phyloP scores from a whole-genome alignment of 2,797 vertebrate species.

The Clamator glandarius region DNA sequence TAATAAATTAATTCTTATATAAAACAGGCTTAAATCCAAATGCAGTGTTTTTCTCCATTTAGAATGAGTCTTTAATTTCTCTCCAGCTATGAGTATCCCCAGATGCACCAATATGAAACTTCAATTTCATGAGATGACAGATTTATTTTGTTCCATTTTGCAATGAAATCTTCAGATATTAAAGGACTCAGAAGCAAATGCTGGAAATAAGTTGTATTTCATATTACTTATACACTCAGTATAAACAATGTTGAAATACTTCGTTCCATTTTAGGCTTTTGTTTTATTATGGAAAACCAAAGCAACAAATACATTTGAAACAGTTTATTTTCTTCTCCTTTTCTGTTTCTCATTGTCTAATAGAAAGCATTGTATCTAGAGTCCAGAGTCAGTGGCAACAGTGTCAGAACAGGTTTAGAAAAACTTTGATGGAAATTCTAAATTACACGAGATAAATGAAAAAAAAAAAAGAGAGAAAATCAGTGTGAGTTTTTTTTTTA shows the following conservation, averaged over 20 bases:
- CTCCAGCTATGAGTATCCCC: neutral
- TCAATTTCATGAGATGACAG: constrained; percentile 7
- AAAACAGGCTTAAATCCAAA: neutral
- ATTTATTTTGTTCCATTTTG: constrained; percentile 19
- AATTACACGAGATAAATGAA: neutral
- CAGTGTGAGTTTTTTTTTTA: neutral
- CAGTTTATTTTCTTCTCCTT: neutral
- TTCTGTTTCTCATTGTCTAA: neutral
- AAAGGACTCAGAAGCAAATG: neutral
- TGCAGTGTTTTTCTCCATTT: neutral
- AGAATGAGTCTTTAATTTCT: neutral
- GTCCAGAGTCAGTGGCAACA: neutral
- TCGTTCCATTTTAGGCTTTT: neutral
- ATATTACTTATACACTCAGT: neutral
- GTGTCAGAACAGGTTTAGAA: neutral
- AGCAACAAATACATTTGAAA: neutral
- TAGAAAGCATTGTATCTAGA: neutral
- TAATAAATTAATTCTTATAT: neutral
- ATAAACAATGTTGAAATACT: neutral
- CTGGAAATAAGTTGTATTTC: neutral
- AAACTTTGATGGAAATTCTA: neutral
- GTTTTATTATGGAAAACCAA: neutral
- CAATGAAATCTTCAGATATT: neutral
- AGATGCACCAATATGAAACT: neutral
- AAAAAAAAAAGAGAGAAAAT: neutral